phyloP scores from a whole-genome alignment of 2,888 invertebrate species.

The Drosophila atripex region DNA sequence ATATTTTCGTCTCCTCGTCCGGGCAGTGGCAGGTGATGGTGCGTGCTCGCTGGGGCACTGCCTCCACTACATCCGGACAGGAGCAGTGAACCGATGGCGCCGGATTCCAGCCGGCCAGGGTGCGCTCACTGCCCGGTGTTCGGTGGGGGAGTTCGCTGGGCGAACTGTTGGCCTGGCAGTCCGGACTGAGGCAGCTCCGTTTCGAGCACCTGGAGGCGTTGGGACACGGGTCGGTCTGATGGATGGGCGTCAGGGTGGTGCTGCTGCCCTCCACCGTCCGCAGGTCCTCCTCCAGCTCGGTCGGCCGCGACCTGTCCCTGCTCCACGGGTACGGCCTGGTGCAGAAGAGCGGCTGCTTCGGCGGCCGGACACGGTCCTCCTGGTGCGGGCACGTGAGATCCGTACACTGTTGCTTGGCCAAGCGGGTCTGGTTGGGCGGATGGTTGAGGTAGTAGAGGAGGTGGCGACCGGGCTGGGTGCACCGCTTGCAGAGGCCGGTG shows the following conservation, averaged over 20 bases:
- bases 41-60: neutral
- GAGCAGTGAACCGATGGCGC: neutral
- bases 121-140: constrained; percentile 4
- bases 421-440: neutral
- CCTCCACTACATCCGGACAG: neutral
- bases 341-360: neutral
- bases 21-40: neutral
- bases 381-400: neutral
- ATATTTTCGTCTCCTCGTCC: neutral
- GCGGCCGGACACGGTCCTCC: neutral
- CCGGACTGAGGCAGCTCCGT: no score
- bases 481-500: constrained; percentile 47
- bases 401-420: neutral
- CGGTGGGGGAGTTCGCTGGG: neutral
- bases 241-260: constrained; percentile 8
- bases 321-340: neutral
- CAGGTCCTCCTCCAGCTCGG: neutral
- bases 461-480: constrained; percentile 44
- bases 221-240: no score
- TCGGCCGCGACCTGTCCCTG: neutral
- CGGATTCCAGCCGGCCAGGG: constrained; percentile 3
- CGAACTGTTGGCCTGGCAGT: neutral
- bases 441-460: constrained; percentile 51
- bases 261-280: constrained; percentile 7
- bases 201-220: no score